phyloP scores from a whole-genome alignment of 2,113 vertebrate species.

The Aleadryas rufinucha region DNA sequence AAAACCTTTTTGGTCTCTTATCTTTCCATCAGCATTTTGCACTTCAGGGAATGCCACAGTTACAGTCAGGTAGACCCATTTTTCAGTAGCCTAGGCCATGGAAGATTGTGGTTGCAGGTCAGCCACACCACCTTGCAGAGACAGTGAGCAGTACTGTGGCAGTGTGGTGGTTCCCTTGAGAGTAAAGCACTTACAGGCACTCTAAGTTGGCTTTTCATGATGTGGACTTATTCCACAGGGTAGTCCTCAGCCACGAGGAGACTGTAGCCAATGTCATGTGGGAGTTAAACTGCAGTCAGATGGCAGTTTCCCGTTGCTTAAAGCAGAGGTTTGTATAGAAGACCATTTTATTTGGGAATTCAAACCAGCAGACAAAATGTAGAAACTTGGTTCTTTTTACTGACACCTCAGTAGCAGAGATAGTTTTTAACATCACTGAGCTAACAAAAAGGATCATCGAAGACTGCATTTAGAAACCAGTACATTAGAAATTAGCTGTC shows the following conservation, averaged over 20 bases:
- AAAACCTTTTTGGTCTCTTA: not conserved
- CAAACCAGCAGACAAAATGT: not conserved
- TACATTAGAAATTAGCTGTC: not conserved
- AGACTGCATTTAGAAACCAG: not conserved
- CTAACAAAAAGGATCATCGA: not conserved
- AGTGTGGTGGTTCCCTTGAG: not conserved
- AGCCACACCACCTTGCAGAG: not conserved
- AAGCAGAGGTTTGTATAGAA: not conserved
- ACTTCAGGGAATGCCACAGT: not conserved
- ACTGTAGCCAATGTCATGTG: accelerated
- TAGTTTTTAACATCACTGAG: not conserved
- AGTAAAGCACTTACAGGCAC: not conserved
- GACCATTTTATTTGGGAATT: not conserved
- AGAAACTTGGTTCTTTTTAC: not conserved
- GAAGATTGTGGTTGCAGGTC: not conserved
- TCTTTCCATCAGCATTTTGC: not conserved
- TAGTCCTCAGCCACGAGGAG: not conserved
- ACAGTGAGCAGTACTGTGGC: not conserved
- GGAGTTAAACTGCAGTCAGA: not conserved
- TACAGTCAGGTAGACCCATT: not conserved
- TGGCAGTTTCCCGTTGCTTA: not conserved
- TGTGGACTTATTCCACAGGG: not conserved
- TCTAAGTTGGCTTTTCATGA: not conserved
- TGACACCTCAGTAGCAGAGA: not conserved
- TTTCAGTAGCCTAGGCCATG: not conserved